These are phyloP conservation scores for Gambusia affinis DNA, from an alignment of 2,113 vertebrate species.

Conservation along the genomic window DNA sequence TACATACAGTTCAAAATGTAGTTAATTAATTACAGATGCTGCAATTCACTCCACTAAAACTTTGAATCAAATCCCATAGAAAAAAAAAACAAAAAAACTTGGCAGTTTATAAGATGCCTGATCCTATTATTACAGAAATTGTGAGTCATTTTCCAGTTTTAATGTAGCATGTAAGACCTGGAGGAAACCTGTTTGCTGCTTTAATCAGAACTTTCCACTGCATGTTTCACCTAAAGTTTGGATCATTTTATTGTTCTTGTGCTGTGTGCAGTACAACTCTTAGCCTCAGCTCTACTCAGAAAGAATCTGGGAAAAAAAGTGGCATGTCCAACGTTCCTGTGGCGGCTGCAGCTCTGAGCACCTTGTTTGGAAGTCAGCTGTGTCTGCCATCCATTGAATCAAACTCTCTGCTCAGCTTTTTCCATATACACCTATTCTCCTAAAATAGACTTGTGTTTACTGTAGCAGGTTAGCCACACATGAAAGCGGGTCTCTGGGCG, in stretches of 20 bases:
- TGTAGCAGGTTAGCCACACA: conserved; percentile 62
- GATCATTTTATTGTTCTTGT: conserved; percentile 1
- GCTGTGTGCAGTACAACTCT: conserved; percentile 5
- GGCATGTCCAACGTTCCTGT: conserved; percentile 32
- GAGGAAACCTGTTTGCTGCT: neutral
- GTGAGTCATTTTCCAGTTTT: no score
- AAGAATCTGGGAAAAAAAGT: neutral
- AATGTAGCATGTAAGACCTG: no score
- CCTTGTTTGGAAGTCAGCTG: conserved; percentile 77
- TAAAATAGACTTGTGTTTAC: conserved; percentile 77
- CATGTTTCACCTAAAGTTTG: conserved; percentile 7
- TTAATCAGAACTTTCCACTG: neutral
- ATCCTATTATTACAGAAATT: neutral
- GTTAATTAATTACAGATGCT: no score
- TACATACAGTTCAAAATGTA: no score
- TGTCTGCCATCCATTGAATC: conserved; percentile 47
- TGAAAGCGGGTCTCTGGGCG: conserved; percentile 28
- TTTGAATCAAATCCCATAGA: no score
- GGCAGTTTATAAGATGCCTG: neutral
- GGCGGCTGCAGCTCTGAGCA: conserved; percentile 16
- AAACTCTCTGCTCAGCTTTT: conserved; percentile 69
- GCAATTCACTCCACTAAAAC: no score
- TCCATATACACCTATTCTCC: conserved; percentile 63
- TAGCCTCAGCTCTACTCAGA: conserved; percentile 16
- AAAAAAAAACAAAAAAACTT: no score